Conservation (phyloP, 2,888 invertebrate species). For the Eubasilissa splendida region DNA sequence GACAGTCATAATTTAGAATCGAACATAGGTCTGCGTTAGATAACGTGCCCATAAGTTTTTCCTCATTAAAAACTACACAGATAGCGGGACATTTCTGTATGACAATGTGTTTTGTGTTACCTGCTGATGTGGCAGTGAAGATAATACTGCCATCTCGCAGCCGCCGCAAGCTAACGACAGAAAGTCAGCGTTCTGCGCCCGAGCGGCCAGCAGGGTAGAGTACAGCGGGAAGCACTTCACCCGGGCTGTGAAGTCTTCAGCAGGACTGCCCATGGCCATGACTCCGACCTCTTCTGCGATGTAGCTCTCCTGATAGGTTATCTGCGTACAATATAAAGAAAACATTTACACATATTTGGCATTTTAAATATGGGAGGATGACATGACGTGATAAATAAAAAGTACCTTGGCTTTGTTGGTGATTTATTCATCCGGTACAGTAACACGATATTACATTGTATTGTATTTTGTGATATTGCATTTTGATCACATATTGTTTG, state of each 20-base stretch:
- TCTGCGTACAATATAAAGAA: slow-evolving; percentile 61
- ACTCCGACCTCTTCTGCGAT: slow-evolving; percentile 65
- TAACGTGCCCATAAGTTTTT: no score
- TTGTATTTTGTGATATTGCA: no score
- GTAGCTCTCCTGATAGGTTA: slow-evolving; percentile 62
- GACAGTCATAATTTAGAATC: no score
- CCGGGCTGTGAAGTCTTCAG: slow-evolving; percentile 77
- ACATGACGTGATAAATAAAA: not conserved
- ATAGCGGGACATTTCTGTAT: no score
- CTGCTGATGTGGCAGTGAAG: slow-evolving; percentile 72
- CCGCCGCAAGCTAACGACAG: slow-evolving; percentile 78
- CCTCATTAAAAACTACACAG: no score
- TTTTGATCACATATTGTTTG: no score
- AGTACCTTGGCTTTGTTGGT: no score
- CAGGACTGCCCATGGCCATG: slow-evolving; percentile 69
- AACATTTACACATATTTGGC: not conserved
- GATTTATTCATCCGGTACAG: no score
- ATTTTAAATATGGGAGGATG: not conserved
- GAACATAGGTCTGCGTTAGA: no score
- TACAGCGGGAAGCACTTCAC: slow-evolving; percentile 90
- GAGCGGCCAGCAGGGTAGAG: slow-evolving; percentile 85
- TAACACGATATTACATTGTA: no score
- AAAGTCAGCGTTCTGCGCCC: slow-evolving; percentile 79
- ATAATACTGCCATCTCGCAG: slow-evolving; percentile 71
- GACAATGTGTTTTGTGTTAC: not conserved